Base-by-base conservation (phyloP, 2,797 vertebrate genomes). In the Helostoma temminkii region DNA sequence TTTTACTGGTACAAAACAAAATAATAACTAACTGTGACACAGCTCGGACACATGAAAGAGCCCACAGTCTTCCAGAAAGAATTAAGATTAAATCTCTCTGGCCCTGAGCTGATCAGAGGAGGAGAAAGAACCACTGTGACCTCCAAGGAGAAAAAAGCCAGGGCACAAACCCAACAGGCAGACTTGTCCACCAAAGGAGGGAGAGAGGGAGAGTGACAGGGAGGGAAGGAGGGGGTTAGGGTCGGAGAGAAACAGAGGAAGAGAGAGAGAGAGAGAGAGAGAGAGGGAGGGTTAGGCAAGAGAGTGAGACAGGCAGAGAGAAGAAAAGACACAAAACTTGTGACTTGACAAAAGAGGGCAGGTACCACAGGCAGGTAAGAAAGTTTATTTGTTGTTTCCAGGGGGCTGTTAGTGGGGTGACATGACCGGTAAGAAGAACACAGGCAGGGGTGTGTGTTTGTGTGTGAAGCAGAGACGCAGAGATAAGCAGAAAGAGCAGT, bases 281-380 rank as follows among this genome's bases (percentile, higher is more conserved):
- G 45, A 37, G 50, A 46, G 66, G 30, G 15, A 49, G 80, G 54
- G 53, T 43, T 65, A 58, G 59, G 74, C 81, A 69, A 57, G 75
- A 71, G 62, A 83, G 71, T 58, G 75, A 71, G 72, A 85, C 75
- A 81, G 56, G 66, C 88, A 89, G 57, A 88, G 46, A 90, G 76
- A 72, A 88, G 81, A 76, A 84, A 83, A 86, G 85, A 80, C 85
- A 78, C 84, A 81, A 74, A 89, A 89, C 80, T 86, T 88, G 85
- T 80, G 79, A 82, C 69, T 92, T 87, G 85, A 89, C 82, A 83
- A 87, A 92, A 89, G 82, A 93, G 92, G 88, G 87, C 90, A 93
- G 91, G 90, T 92, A 93, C 88, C 90, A 91, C 85, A 87, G 87
- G 83, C 91, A 94, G 93, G 94, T 95, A 94, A 93, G 93, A 82